phyloP scores from a whole-genome alignment of 2,797 vertebrate genomes.

The Chiroxiphia lanceolata region DNA sequence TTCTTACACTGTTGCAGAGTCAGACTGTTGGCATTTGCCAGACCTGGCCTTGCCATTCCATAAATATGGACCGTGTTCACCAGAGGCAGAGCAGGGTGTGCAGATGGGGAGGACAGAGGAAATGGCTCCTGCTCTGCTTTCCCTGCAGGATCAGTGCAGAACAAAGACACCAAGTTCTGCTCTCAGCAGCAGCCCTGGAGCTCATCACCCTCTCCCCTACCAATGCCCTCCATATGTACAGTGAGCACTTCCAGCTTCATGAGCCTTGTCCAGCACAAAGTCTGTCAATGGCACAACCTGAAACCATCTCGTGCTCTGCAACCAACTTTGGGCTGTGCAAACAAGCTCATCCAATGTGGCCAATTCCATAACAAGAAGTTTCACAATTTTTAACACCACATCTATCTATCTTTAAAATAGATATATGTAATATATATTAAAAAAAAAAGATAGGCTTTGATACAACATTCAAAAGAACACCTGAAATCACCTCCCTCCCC shows the following conservation, averaged over 20 bases:
- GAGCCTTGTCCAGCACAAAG: not conserved
- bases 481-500: not conserved
- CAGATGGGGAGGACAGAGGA: not conserved
- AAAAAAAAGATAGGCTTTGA: not conserved
- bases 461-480: not conserved
- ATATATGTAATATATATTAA: not conserved
- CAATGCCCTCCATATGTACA: rapidly evolving
- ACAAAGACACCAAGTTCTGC: not conserved
- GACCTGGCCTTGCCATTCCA: not conserved
- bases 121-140: not conserved
- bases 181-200: not conserved
- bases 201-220: not conserved
- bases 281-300: not conserved
- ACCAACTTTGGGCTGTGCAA: not conserved
- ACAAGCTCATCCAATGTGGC: rapidly evolving
- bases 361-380: not conserved
- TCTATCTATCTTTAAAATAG: not conserved
- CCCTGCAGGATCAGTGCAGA: not conserved
- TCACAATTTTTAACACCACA: not conserved
- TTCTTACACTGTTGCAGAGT: not conserved
- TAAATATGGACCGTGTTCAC: not conserved
- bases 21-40: not conserved
- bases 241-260: not conserved
- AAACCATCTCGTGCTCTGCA: not conserved
- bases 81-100: not conserved